A percentile compares a stretch with the other conserved stretches of the same genome.
Conservation (phyloP, 2,888 invertebrate species). For the Andrena bicolor region DNA sequence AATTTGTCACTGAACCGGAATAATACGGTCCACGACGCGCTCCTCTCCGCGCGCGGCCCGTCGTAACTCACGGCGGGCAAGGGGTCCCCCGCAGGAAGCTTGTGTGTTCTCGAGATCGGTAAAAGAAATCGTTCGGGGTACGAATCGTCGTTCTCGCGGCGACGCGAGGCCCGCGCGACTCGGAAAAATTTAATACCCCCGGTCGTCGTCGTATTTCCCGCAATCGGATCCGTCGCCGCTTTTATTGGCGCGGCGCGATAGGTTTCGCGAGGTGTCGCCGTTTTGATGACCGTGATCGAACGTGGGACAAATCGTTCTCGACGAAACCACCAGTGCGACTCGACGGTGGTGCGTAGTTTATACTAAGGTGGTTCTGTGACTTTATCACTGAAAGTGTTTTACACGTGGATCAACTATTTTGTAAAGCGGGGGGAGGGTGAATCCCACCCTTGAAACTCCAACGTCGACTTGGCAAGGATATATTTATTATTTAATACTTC, state of each 20-base stretch:
- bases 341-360: no score
- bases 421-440: not conserved
- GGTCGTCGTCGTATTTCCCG: not conserved
- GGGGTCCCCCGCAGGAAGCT: slow-evolving; percentile 3
- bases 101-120: not conserved
- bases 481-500: no score
- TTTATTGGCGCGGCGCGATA: not conserved
- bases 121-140: slow-evolving; percentile 2
- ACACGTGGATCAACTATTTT: no score
- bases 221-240: not conserved
- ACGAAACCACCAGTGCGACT: not conserved
- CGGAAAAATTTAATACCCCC: slow-evolving; percentile 3
- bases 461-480: no score
- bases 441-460: no score
- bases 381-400: not conserved
- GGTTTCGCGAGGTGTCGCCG: slow-evolving; percentile 2
- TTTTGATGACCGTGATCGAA: slow-evolving; percentile 16
- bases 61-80: slow-evolving; percentile 66
- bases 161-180: not conserved
- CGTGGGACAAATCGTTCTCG: not conserved
- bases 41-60: slow-evolving; percentile 33
- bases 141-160: not conserved
- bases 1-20: slow-evolving; percentile 78
- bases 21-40: slow-evolving; percentile 66
- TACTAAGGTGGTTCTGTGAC: not conserved